Conservation (phyloP, 2,113 vertebrate genomes). For the Oreocharis arfaki region DNA sequence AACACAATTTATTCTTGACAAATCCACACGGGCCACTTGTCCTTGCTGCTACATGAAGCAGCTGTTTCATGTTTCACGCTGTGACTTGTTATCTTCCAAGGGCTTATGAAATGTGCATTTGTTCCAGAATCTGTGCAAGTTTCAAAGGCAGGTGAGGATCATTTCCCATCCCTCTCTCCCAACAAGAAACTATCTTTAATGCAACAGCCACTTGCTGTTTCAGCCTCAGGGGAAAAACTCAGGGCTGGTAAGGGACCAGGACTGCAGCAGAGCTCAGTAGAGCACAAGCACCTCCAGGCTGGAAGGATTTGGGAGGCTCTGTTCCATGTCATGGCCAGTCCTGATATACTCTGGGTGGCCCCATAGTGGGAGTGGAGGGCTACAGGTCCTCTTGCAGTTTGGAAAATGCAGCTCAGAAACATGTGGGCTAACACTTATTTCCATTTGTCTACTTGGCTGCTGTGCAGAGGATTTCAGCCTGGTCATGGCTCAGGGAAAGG, state of each 20-base stretch:
- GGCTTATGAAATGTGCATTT: neutral
- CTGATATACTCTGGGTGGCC: neutral
- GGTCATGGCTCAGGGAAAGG: neutral
- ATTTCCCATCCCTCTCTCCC: neutral
- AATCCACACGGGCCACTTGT: neutral
- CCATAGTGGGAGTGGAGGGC: neutral
- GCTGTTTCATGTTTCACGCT: neutral
- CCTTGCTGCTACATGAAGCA: neutral
- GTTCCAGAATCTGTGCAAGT: neutral
- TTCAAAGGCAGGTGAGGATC: neutral
- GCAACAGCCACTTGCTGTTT: neutral
- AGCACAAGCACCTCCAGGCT: neutral
- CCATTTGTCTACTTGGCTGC: neutral
- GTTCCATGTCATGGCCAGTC: neutral
- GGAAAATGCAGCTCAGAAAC: neutral
- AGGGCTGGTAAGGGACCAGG: neutral
- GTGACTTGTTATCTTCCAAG: neutral
- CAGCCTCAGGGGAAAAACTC: neutral
- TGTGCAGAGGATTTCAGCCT: neutral
- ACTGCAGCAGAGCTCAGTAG: neutral
- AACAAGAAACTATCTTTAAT: neutral
- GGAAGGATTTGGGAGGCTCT: neutral
- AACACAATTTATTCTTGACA: slow-evolving; percentile 24
- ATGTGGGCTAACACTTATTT: neutral
- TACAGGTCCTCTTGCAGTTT: neutral